Base-by-base conservation (phyloP, 2,797 vertebrate species). In the Epinephelus awoara region DNA sequence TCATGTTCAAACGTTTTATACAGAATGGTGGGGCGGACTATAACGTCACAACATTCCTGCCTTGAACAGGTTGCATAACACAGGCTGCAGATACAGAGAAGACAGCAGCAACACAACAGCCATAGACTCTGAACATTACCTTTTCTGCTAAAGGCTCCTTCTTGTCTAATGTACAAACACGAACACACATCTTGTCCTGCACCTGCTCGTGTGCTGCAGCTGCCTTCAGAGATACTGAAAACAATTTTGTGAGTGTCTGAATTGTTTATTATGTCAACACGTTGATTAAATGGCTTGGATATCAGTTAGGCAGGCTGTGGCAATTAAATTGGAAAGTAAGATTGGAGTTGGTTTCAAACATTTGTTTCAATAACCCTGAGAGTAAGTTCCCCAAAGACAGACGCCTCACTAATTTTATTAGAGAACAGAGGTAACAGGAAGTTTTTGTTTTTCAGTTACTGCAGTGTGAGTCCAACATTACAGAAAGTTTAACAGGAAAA, bases 181-280 rank as follows among this genome's bases (percentile, higher is more conserved):
- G 17, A 34, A 34, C 34, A 34, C 34, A 34, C 44, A 0, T 9
- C n/a, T 10, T 17, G 40, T 44, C n/a, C 5, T 40, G 54, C 54
- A 27, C 25, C 54, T 55, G 56, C 19, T 38, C 5, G 25, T 8
- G 25, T 21, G n/a, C 40, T 46, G 61, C 59, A 23, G 59, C 61
- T 34, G 56, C 25, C 62, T 19, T 29, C 46, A 65, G 25, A 47
- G 62, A 65, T 8, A 34, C 12, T 2, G 17, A n/a, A 42, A 50
- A 65, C 63, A n/a, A 15, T 65, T 50, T 65, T 65, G 18, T 34
- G 46, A 50, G 50, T 65, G 63, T 65, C 63, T n/a, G 15, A 65
- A 9, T 9, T 14, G 46, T 8, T 50, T 25, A 65, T 65, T n/a
- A 34, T 14, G 62, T 13, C 46, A 25, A 29, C 17, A 3, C 2